These are phyloP conservation scores for Lepeophtheirus salmonis DNA, from an alignment of 1,140 invertebrate species.

Conservation along the genomic window DNA sequence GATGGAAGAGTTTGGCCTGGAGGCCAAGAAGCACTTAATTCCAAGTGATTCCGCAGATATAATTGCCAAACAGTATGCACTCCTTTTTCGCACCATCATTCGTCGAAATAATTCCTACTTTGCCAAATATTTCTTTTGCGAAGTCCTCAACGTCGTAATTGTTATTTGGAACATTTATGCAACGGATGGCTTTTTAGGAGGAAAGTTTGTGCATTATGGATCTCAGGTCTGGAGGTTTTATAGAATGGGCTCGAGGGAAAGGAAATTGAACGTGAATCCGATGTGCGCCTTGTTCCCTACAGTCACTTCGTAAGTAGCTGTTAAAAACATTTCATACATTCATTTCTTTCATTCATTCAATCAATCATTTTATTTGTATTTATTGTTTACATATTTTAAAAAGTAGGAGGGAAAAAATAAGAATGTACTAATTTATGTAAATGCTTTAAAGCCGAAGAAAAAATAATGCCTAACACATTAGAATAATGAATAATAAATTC, in stretches of 20 bases:
- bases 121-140: not conserved
- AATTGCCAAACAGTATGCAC: conserved; percentile 3
- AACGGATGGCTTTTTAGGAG: not conserved
- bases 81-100: not conserved
- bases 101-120: conserved; percentile 10
- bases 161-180: not conserved
- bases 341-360: too few species aligned
- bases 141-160: not conserved
- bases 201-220: not conserved
- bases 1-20: conserved; percentile 3
- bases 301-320: conserved; percentile 11
- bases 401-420: too few species aligned
- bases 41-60: not conserved
- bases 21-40: conserved; percentile 5
- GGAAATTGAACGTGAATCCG: not conserved
- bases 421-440: too few species aligned
- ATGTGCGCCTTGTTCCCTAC: conserved; percentile 9
- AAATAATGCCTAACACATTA: too few species aligned
- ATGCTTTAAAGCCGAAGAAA: too few species aligned
- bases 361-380: too few species aligned
- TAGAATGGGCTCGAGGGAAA: too few species aligned
- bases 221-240: not conserved
- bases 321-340: too few species aligned
- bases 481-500: too few species aligned
- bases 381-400: too few species aligned